Evolutionary conservation across 2,888 invertebrate species (phyloP), one percentile per base, ranked within the genome.

Genomic region (Ptycholaimellus sp.): DNA sequence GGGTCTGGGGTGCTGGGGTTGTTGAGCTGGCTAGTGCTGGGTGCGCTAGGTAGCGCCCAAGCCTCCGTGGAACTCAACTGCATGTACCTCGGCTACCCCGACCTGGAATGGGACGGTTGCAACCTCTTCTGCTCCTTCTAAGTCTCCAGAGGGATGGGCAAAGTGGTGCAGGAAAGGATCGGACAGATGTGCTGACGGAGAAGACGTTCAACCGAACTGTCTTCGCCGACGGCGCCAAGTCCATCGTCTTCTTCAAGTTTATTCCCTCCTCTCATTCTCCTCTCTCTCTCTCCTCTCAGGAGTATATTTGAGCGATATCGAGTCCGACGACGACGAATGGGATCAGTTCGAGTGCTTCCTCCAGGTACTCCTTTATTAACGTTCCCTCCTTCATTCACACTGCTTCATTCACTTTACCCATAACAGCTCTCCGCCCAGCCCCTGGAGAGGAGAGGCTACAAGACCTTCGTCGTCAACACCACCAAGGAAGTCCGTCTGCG

Each of bases 301-400:
- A n/a, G n/a, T n/a, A n/a, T n/a, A n/a, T n/a, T n/a, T n/a, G n/a
- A n/a, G n/a, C 41, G 56, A 56, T 37, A 52, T 56, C 23, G 56
- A 57, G 40, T 53, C 52, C 23, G 52, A 52, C 37, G 56, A 56
- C 38, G 38, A 47, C 14, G 56, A 57, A 38, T 45, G 51, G 28
- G 56, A 56, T 38, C 56, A 56, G 40, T 56, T 52, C 42, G 56
- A 56, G 42, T 56, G 56, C 44, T 56, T 56, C 45, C 48, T 56
- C 19, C 56, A 56, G 50, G 54, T 52, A 14, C 7, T 6, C 14
- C 14, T 30, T 17, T 9, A 6, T 30, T 30, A n/a, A n/a, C n/a
- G n/a, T n/a, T n/a, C n/a, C n/a, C n/a, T n/a, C n/a, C n/a, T n/a
- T n/a, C n/a, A n/a, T n/a, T n/a, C n/a, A n/a, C n/a, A n/a, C n/a